A percentile compares a stretch with the other conserved stretches of the same genome.
phyloP scores from a whole-genome alignment of 2,797 vertebrate genomes.

The Chelidonichthys spinosus region DNA sequence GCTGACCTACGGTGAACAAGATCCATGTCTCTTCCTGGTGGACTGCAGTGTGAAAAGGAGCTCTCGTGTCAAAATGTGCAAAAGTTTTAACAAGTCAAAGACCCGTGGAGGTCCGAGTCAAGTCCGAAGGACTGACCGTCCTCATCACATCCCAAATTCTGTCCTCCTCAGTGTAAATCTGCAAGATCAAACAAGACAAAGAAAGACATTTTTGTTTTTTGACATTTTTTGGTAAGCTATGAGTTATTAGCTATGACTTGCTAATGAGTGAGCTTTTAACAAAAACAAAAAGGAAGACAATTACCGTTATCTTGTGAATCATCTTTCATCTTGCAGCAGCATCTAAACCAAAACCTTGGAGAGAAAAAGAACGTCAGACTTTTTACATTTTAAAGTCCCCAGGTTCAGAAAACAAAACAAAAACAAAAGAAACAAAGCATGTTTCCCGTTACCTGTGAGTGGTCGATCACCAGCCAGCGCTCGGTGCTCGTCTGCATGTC shows the following conservation, averaged over 20 bases:
- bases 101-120: slow-evolving; percentile 35
- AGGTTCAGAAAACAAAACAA: not conserved
- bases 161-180: slow-evolving; percentile 53
- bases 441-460: slow-evolving; percentile 60
- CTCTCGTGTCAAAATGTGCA: slow-evolving; percentile 64
- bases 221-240: no score
- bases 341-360: slow-evolving; percentile 69
- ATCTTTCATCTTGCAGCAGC: slow-evolving; percentile 25
- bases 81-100: slow-evolving; percentile 48
- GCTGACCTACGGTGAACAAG: slow-evolving; percentile 9
- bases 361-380: not conserved
- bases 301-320: slow-evolving; percentile 36
- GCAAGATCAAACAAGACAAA: slow-evolving; percentile 44
- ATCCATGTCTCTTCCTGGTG: slow-evolving; percentile 46
- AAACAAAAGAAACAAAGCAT: accelerated
- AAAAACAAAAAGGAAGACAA: not conserved
- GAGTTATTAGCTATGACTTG: no score
- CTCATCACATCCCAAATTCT: slow-evolving; percentile 14
- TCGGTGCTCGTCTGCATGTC: slow-evolving; percentile 91
- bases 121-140: slow-evolving; percentile 15
- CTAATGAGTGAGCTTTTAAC: no score
- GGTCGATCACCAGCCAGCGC: slow-evolving; percentile 94
- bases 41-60: slow-evolving; percentile 33
- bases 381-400: not conserved
- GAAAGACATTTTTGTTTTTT: not conserved